Evolutionary conservation across 2,888 invertebrate genomes (phyloP).

Genomic region (Brenthis daphne): DNA sequence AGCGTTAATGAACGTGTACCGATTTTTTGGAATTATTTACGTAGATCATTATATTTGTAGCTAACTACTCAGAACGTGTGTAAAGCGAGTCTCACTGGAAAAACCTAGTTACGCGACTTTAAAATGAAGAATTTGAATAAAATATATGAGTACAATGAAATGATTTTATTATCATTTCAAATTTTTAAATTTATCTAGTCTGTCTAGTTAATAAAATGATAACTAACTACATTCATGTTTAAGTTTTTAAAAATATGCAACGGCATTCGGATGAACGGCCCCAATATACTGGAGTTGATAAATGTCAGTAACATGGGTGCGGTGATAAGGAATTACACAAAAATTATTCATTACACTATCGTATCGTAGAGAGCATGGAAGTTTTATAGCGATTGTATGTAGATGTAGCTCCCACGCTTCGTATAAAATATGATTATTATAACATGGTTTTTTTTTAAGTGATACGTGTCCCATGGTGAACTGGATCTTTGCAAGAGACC

Average conservation of each 20-base stretch:
- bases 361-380: slow-evolving; percentile 17
- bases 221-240: too few relatives aligned
- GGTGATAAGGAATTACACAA: slow-evolving; percentile 32
- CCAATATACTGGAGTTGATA: slow-evolving; percentile 33
- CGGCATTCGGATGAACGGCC: slow-evolving; percentile 24
- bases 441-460: slow-evolving; percentile 25
- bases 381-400: slow-evolving; percentile 36
- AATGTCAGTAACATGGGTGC: slow-evolving; percentile 24
- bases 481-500: slow-evolving; percentile 76
- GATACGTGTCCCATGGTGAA: slow-evolving; percentile 62
- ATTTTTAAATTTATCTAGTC: background rate
- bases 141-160: too few relatives aligned
- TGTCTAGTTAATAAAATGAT: background rate
- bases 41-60: background rate
- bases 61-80: too few relatives aligned
- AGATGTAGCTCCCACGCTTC: slow-evolving; percentile 53
- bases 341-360: slow-evolving; percentile 25
- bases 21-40: slow-evolving; percentile 8
- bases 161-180: too few relatives aligned
- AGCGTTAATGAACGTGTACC: slow-evolving; percentile 12
- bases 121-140: too few relatives aligned
- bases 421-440: slow-evolving; percentile 39
- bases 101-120: too few relatives aligned
- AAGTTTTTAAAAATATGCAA: slow-evolving; percentile 14
- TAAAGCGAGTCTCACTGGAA: too few relatives aligned